Evolutionary conservation across 2,888 invertebrate species (phyloP), one percentile per base, ranked within the genome.

Genomic region (Nomada lathburiana): DNA sequence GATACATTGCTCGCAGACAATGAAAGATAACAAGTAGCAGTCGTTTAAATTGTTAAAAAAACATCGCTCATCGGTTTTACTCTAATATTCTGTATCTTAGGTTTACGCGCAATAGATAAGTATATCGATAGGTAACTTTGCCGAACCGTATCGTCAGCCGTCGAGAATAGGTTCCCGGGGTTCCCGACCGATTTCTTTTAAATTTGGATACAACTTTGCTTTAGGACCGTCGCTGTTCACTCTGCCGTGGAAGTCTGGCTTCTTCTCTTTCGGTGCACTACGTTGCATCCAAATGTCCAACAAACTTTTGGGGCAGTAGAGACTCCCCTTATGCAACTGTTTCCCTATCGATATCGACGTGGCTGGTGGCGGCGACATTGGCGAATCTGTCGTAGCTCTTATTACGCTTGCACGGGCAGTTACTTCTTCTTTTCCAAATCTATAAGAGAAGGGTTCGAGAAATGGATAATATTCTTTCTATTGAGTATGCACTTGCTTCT

Each of bases 321-420:
- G 91, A 52, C 93, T 92, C 5, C 93, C 92, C 74, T 92, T 93
- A 57, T 89, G 91, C n/a, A 92, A 75, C 71, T 92, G 93, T 82
- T 94, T 94, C 3, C 92, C 92, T 13, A 93, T 60, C 0, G 91
- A 88, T 23, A 88, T 81, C 23, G 91, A 89, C 7, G 91, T 91
- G 52, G 90, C 89, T 3, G 96, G 96, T 0, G 97, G 97, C 0
- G 98, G 98, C 0, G 98, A 98, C 93, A 98, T 96, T 0, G 98
- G 98, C 0, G 98, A 98, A 93, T 98, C 98, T 0, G 97, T 97
- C 0, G 97, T 97, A 1, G 97, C 97, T 68, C 97, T 94, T 79
- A 96, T 96, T 0, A 96, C 95, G 69, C 93, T 94, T 4, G 94
- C 95, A 11, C 95, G 94, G 0, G 94, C 94, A 57, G 94, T 92